phyloP scores from a whole-genome alignment of 1,140 invertebrate species.

The Drosophila sturtevanti region DNA sequence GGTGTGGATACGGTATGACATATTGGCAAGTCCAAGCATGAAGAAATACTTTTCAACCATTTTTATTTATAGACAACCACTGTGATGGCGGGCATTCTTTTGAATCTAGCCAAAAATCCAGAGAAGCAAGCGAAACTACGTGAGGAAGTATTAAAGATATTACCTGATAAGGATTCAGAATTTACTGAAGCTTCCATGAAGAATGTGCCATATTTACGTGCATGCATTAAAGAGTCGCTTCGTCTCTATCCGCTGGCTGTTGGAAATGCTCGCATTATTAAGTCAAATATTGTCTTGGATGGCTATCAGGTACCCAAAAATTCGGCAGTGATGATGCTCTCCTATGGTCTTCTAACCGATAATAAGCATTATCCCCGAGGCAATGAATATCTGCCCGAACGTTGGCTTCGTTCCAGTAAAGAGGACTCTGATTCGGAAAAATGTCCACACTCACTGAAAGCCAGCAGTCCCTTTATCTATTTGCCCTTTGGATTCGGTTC shows the following conservation, averaged over 20 bases:
- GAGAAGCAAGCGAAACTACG: slow-evolving; percentile 89
- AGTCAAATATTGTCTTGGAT: slow-evolving; percentile 84
- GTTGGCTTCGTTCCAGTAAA: slow-evolving; percentile 83
- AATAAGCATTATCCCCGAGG: slow-evolving; percentile 84
- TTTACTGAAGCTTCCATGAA: slow-evolving; percentile 85
- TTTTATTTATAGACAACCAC: slow-evolving; percentile 47
- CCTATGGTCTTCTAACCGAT: slow-evolving; percentile 62
- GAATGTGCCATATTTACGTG: slow-evolving; percentile 85
- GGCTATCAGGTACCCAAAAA: slow-evolving; percentile 86
- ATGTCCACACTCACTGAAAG: slow-evolving; percentile 68
- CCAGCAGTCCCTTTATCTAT: slow-evolving; percentile 83
- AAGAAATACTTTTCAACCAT: too few relatives aligned
- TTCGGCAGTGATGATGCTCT: slow-evolving; percentile 78
- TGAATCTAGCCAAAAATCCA: slow-evolving; percentile 87
- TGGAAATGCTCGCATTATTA: slow-evolving; percentile 83
- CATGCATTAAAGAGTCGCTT: slow-evolving; percentile 87
- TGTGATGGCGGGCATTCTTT: slow-evolving; percentile 36
- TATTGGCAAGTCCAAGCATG: background rate
- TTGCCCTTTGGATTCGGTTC: slow-evolving; percentile 86
- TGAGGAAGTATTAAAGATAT: slow-evolving; percentile 86
- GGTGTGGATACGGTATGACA: slow-evolving; percentile 78
- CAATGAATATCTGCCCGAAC: slow-evolving; percentile 84
- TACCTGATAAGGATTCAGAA: slow-evolving; percentile 83
- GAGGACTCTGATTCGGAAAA: slow-evolving; percentile 1
- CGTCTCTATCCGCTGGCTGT: slow-evolving; percentile 84